A percentile compares a stretch with the other conserved stretches of the same genome.
These are phyloP conservation scores for Parus major DNA, from an alignment of 2,113 vertebrate species.

Conservation along the genomic window DNA sequence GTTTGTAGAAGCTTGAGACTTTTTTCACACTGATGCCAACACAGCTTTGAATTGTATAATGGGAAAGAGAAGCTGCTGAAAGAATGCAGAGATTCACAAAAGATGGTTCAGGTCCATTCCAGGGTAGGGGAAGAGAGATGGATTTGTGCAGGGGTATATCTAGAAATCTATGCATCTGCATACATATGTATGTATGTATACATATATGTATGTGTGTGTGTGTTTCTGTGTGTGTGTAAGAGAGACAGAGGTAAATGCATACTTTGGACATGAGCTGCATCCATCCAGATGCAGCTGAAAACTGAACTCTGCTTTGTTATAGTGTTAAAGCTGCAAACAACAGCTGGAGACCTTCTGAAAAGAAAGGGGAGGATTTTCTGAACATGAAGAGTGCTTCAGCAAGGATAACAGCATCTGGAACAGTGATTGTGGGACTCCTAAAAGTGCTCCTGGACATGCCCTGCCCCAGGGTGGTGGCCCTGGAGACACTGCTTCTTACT, in stretches of 20 bases:
- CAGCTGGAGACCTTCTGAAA: not conserved
- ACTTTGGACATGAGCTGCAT: not conserved
- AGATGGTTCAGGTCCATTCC: not conserved
- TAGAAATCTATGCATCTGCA: not conserved
- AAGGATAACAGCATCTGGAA: not conserved
- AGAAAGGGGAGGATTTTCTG: not conserved
- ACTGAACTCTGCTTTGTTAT: not conserved
- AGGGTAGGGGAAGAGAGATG: accelerated
- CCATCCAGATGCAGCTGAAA: accelerated
- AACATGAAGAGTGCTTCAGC: not conserved
- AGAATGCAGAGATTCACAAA: not conserved
- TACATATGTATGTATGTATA: accelerated
- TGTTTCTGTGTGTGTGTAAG: too few species aligned
- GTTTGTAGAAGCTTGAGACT: accelerated
- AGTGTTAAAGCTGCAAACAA: not conserved
- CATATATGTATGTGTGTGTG: accelerated
- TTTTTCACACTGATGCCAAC: not conserved
- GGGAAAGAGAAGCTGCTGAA: not conserved
- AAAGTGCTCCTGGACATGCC: not conserved
- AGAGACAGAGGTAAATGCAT: not conserved
- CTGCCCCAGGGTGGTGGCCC: accelerated
- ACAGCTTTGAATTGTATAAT: not conserved
- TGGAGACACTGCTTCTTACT: not conserved
- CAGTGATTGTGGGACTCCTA: not conserved
- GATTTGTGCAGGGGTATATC: too few species aligned